Base-by-base conservation (phyloP, 2,888 invertebrate species). In the Pecten maximus region DNA sequence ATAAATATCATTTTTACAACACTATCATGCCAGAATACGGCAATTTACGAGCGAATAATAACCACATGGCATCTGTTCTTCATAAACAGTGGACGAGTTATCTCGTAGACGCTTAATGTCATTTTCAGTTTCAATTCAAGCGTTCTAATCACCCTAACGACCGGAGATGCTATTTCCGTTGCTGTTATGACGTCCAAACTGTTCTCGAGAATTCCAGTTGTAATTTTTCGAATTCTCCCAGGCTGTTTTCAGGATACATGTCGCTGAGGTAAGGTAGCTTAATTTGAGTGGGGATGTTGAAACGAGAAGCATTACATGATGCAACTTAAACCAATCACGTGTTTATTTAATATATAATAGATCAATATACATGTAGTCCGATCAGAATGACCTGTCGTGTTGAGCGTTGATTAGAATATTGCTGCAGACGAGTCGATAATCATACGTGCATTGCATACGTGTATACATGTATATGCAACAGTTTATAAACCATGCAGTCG, bases 1-100 rank as follows among this genome's bases (percentile, higher is more conserved):
- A 60, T 60, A 74, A 74, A 12, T 35, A 35, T 74, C 2, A 74
- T 74, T 35, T 74, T 74, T 74, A 74, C 35, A 74, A 35, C 74
- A 28, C 74, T 74, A 74, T 74, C 28, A 74, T 8, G 35, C 12
- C 74, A 74, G 74, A 2, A 28, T 35, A 74, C 74, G 16, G 74
- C 74, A 74, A 74, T 74, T 74, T 74, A 74, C 74, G 74, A 28
- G 74, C 23, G 74, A 74, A 74, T 74, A 35, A 74, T 28, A 74
- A 74, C 74, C 8, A 15, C 74, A 2, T 35, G 0, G 74, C 74
- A 74, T 74, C 28, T 74, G 28, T 74, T 74, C 74, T 35, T 74
- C 35, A 74, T 74, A 35, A 35, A 74, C 74, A 74, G 10, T 2
- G 74, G 35, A 74, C 74, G 74, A 74, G 35, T 74, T 74, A 74